Conservation (phyloP, 2,113 vertebrate genomes). For the Platysteira castanea region DNA sequence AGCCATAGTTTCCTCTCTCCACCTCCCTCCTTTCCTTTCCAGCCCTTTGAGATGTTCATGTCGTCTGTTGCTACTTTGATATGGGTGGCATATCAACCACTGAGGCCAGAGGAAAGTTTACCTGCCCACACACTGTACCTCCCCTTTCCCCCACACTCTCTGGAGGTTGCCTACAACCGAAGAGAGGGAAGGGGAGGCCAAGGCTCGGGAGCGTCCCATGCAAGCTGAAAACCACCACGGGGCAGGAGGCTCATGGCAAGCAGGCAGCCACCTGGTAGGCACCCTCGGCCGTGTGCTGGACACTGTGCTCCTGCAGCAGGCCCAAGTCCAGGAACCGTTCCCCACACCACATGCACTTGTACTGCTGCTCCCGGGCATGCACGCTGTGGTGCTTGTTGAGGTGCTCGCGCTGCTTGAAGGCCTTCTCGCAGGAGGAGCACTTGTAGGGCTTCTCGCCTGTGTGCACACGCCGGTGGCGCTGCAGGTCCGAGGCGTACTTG, state of each 20-base stretch:
- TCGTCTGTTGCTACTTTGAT: rapidly evolving
- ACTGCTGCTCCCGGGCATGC: slow-evolving; percentile 93
- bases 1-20: neutral
- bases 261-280: slow-evolving; percentile 88
- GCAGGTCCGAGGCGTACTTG: slow-evolving; percentile 95
- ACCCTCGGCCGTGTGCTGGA: slow-evolving; percentile 88
- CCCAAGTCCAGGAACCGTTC: slow-evolving; percentile 93
- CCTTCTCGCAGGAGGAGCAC: slow-evolving; percentile 92
- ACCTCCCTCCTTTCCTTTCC: neutral
- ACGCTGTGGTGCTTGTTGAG: slow-evolving; percentile 94
- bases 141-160: neutral
- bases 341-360: slow-evolving; percentile 97
- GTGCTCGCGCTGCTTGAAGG: slow-evolving; percentile 97
- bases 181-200: neutral
- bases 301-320: slow-evolving; percentile 93
- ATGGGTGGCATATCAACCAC: neutral
- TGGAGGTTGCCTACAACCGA: neutral
- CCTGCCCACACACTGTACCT: neutral
- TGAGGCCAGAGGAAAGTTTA: neutral
- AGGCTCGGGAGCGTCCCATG: neutral
- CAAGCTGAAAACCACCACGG: neutral
- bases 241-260: slow-evolving; percentile 73
- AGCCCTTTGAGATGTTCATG: neutral
- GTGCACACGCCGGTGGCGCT: slow-evolving; percentile 91
- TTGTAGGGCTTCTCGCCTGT: slow-evolving; percentile 97